Percentiles rank a stretch among this genome's conserved stretches.
These are phyloP conservation scores for Eretmochelys imbricata DNA, from an alignment of 2,113 vertebrate species.

Conservation along the genomic window DNA sequence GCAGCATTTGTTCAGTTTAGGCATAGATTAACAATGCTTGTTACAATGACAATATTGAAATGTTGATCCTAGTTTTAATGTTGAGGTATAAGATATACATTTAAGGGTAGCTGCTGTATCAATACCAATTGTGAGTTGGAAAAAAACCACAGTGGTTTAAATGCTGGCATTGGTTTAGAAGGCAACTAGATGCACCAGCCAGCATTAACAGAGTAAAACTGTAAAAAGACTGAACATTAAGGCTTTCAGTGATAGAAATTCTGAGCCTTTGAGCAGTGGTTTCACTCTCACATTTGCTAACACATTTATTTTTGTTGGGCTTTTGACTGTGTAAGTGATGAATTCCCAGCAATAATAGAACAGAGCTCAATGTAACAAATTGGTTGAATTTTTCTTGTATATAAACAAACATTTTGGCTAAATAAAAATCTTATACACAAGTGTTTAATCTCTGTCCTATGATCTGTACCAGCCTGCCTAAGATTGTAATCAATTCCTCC, in stretches of 20 bases:
- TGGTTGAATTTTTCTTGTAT: background rate
- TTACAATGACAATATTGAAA: constrained; percentile 31
- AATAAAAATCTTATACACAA: background rate
- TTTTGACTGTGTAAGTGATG: constrained; percentile 28
- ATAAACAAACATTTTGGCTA: background rate
- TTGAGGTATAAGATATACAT: background rate
- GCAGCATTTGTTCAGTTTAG: constrained; percentile 38
- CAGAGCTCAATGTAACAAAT: background rate
- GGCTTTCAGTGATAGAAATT: constrained; percentile 28
- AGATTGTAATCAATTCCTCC: background rate
- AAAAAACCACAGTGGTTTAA: constrained; percentile 22
- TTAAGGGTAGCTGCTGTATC: background rate
- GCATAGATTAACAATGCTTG: constrained; percentile 29
- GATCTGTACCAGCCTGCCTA: background rate
- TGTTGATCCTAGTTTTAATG: constrained; percentile 40
- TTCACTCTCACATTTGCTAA: constrained; percentile 60
- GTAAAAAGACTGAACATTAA: background rate
- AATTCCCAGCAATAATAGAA: constrained; percentile 14
- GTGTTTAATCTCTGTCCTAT: background rate
- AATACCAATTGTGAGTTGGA: constrained; percentile 10
- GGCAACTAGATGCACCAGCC: constrained; percentile 1
- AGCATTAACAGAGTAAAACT: background rate
- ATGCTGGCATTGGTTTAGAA: constrained; percentile 8
- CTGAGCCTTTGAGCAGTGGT: background rate
- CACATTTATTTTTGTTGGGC: constrained; percentile 26